Base-by-base conservation (phyloP, 1,140 invertebrate species). In the Danaus plexippus region DNA sequence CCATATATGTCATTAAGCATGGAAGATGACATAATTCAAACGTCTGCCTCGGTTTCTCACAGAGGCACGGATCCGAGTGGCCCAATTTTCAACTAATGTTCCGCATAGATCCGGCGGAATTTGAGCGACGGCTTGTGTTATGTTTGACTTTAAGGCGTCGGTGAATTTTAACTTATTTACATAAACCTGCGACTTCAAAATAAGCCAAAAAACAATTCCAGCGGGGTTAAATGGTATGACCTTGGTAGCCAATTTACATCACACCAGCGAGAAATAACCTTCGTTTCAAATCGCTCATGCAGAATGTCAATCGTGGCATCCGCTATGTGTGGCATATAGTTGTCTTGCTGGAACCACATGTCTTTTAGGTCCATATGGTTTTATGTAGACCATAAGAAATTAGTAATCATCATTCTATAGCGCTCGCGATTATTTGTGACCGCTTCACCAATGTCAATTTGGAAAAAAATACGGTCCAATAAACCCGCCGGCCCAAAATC, bases 381-480 rank as follows among this genome's bases (percentile, higher is more conserved):
- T 40, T 54, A 57, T 61, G 54, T 43, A 43, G 41, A 47, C 43
- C 51, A 64, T 32, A 32, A 32, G 22, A 32, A 32, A 32, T 32
- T 32, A 2, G 4, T 8, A 4, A 32, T 32, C 22, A 52, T 77
- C 9, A 46, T 41, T 54, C 69, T 54, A 60, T 74, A 74, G 41
- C 66, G 64, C 32, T 67, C 66, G 13, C 47, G 57, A 59, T 70
- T 73, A 51, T 76, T 67, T 7, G 69, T 77, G 41, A 76, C 54
- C 12, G 52, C 60, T 43, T 55, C 13, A 11, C 67, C 65, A 58
- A 22, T 55, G 11, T 71, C 61, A 42, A 72, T 63, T 76, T 67
- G 57, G 52, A 77, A 78, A 52, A 81, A 15, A 80, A 48, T 71
- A 80, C 48, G 63, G 69, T 47, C 66, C 69, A 58, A 76, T 54